Base-by-base conservation (phyloP, 2,113 vertebrate species). In the Eurypyga helias region DNA sequence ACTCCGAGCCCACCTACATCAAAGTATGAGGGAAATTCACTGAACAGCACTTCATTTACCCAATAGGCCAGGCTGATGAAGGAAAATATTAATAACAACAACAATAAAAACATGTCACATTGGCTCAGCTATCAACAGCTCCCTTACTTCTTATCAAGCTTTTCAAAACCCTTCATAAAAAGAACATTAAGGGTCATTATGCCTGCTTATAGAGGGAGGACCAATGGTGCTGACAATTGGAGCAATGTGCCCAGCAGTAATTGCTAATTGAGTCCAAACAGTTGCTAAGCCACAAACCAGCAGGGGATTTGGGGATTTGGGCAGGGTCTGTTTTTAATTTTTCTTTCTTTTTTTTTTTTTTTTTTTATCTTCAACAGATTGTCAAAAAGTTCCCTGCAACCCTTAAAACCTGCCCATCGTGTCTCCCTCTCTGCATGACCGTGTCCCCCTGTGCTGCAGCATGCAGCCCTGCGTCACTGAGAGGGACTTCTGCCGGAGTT, bases 261-360 rank as follows among this genome's bases (percentile, higher is more conserved):
- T 31, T 83, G 64, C 11, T 6, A 86, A 26, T 25, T 3, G 23
- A 92, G 62, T 38, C 46, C 71, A 31, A 86, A 51, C 26, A 13
- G 95, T 89, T 95, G 94, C 95, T 95, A 93, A 90, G 89, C 2
- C 76, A 66, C 93, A 13, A 46, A 13, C n/a, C 69, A 31, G 70
- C 51, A 62, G 51, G 38, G 62, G 33, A 85, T 93, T 52, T 78
- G 51, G 38, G 62, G 33, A 85, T 93, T 52, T 78, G 72, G 41
- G 51, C 23, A 46, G 20, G 13, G 21, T 15, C 26, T 55, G 14
- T 0, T 13, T 6, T 28, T 12, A 3, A 24, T 5, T 1, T 57
- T 71, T 70, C 52, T 72, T 4, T 41, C 10, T 41, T 41, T 6
- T 28, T 12, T 4, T 28, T 6, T 1, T 57, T 71, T 70, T 57